Conservation (phyloP, 2,797 vertebrate genomes). For the Uromys caudimaculatus region DNA sequence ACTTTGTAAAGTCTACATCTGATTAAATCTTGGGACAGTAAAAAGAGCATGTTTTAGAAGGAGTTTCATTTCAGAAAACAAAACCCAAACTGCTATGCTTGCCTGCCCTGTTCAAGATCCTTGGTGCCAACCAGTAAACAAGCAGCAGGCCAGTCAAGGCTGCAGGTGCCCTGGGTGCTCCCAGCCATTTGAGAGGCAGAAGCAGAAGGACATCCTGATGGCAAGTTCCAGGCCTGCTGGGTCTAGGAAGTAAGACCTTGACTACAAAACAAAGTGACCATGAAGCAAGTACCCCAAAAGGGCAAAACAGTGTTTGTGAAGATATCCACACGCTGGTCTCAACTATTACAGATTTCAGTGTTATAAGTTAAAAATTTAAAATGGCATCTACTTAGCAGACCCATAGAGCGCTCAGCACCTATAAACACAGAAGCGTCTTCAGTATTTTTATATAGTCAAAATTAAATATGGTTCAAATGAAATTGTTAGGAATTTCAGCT, state of each 20-base stretch:
- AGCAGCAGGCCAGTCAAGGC: neutral
- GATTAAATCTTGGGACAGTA: slow-evolving; percentile 28
- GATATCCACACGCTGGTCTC: neutral
- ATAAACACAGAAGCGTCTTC: neutral
- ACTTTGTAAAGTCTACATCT: slow-evolving; percentile 32
- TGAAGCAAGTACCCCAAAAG: neutral
- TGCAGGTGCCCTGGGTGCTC: no score
- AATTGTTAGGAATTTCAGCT: slow-evolving; percentile 12
- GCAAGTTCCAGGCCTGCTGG: neutral
- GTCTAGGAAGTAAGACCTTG: neutral
- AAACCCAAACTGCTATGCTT: neutral
- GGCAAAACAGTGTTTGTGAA: neutral
- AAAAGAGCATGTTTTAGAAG: neutral
- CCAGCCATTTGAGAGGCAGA: neutral
- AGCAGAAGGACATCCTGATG: neutral
- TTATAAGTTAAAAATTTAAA: slow-evolving; percentile 36
- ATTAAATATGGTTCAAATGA: neutral
- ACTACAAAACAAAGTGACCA: neutral
- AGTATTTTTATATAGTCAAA: slow-evolving; percentile 4
- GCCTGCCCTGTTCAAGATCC: neutral
- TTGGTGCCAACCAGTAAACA: neutral
- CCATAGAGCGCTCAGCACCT: neutral
- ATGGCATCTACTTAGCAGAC: neutral
- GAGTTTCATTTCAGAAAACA: slow-evolving; percentile 22
- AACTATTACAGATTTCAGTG: slow-evolving; percentile 22